These are phyloP conservation scores for Chelon auratus DNA, from an alignment of 2,797 vertebrate genomes.

Conservation along the genomic window DNA sequence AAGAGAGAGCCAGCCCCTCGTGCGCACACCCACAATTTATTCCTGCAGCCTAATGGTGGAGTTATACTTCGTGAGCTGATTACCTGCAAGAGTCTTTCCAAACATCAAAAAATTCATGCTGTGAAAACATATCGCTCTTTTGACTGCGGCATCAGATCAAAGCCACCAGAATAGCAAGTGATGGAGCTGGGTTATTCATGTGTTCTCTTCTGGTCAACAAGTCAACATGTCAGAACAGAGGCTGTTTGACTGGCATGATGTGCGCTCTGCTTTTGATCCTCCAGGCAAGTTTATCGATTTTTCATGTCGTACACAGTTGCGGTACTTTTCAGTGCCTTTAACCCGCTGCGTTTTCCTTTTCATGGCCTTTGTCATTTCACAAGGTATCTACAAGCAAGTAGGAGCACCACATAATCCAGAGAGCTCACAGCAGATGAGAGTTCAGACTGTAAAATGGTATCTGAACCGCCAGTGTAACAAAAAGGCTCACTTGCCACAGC, in stretches of 20 bases:
- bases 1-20: slow-evolving; percentile 28
- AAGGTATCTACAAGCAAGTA: background rate
- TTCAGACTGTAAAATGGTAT: too few relatives aligned
- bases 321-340: background rate
- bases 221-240: slow-evolving; percentile 36
- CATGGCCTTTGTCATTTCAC: background rate
- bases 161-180: slow-evolving; percentile 37
- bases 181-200: slow-evolving; percentile 25
- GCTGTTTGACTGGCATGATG: slow-evolving; percentile 16
- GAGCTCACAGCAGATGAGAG: background rate
- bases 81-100: slow-evolving; percentile 37
- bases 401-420: background rate
- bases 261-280: slow-evolving; percentile 42
- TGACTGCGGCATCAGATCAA: slow-evolving; percentile 39
- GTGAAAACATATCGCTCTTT: slow-evolving; percentile 1
- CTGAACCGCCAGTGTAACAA: background rate
- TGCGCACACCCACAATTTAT: slow-evolving; percentile 2
- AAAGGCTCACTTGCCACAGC: background rate
- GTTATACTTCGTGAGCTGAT: slow-evolving; percentile 25
- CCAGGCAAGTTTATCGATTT: slow-evolving; percentile 4
- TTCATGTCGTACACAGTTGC: background rate
- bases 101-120: slow-evolving; percentile 21
- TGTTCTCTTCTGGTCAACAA: slow-evolving; percentile 40
- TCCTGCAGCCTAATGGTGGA: slow-evolving; percentile 9
- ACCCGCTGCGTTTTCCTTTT: background rate